Percentiles rank a stretch among this genome's conserved stretches.
phyloP scores from a whole-genome alignment of 2,888 invertebrate species.

The Drosophila nr. perissopoda region DNA sequence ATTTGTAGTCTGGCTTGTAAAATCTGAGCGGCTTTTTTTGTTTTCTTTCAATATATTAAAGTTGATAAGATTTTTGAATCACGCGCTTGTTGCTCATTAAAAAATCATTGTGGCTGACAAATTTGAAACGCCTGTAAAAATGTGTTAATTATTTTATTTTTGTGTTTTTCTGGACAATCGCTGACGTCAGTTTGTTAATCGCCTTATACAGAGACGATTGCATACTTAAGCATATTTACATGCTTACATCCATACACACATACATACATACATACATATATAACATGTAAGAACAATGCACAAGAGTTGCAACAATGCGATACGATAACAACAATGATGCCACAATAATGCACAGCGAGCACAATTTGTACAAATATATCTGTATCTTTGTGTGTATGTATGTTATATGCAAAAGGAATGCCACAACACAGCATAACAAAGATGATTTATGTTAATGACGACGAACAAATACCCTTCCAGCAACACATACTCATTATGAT shows the following conservation, averaged over 20 bases:
- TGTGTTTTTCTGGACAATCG: constrained; percentile 5
- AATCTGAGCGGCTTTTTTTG: not conserved
- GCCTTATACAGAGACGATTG: constrained; percentile 3
- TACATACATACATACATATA: not conserved
- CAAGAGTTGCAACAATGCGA: constrained; percentile 72
- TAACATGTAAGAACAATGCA: constrained; percentile 53
- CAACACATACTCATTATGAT: not conserved
- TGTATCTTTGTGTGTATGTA: not conserved
- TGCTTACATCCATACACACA: not conserved
- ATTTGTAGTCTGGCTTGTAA: not conserved
- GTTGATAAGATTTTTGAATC: not conserved
- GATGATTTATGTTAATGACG: not conserved
- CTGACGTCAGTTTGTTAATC: constrained; percentile 41
- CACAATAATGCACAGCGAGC: constrained; percentile 53
- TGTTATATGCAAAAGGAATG: no score
- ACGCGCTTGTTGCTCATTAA: not conserved
- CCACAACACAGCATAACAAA: not conserved
- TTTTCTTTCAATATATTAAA: not conserved
- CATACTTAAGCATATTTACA: constrained; percentile 9
- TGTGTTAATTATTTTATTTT: constrained; percentile 17
- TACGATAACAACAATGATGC: constrained; percentile 59
- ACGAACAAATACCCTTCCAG: not conserved
- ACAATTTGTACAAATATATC: constrained; percentile 19
- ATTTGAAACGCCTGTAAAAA: constrained; percentile 5
- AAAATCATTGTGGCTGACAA: not conserved